Conservation (phyloP, 2,797 vertebrate genomes). For the Muscicapa striata region DNA sequence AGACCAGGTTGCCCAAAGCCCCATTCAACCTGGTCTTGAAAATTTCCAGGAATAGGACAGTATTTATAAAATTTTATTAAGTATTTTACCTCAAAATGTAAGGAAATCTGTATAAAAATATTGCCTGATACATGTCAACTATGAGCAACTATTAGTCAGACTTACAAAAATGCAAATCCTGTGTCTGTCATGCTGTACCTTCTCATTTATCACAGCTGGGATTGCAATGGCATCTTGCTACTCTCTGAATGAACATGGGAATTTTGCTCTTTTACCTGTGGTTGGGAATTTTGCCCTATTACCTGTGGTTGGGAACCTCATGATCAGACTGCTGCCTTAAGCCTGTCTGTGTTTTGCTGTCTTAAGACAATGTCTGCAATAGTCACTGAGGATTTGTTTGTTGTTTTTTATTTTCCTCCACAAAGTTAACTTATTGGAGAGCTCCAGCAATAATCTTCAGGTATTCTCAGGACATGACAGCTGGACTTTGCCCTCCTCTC, state of each 20-base stretch:
- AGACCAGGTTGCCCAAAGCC: background rate
- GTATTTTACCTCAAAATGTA: background rate
- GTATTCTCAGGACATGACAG: slow-evolving; percentile 83
- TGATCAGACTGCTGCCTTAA: background rate
- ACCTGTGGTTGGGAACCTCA: background rate
- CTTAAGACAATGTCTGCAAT: background rate
- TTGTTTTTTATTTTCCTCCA: background rate
- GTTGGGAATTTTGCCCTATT: background rate
- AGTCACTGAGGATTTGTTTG: background rate
- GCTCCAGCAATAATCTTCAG: slow-evolving; percentile 78
- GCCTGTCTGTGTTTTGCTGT: background rate
- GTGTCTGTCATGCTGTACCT: background rate
- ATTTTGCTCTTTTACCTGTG: background rate
- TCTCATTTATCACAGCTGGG: background rate
- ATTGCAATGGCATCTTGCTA: background rate
- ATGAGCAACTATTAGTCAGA: background rate
- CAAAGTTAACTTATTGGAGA: slow-evolving; percentile 81
- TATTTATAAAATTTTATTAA: background rate
- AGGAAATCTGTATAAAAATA: background rate
- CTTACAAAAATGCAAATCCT: background rate
- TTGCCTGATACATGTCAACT: background rate
- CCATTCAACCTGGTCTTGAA: background rate
- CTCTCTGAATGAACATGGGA: background rate
- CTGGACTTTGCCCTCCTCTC: slow-evolving; percentile 83
- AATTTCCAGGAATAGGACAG: background rate